Evolutionary conservation across 2,888 invertebrate genomes (phyloP), one percentile per base, ranked within the genome.

Genomic region (Drosophila yooni): DNA sequence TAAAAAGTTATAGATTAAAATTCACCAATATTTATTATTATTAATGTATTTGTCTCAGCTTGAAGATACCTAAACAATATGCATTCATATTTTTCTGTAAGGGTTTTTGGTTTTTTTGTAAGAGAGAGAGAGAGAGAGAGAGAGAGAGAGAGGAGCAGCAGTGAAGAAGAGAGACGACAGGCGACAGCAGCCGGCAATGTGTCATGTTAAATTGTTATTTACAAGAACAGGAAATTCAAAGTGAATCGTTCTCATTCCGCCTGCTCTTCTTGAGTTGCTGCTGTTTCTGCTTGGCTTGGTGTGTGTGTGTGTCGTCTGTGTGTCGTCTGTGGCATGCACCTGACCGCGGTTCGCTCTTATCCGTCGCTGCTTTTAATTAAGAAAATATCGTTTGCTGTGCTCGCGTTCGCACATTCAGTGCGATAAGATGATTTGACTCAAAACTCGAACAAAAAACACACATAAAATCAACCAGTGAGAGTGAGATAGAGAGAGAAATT

Each of bases 151-250:
- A 3, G 21, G 13, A 13, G 43, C 2, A 3, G 43, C 13, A 13
- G 43, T 10, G 57, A 10, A 10, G 21, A 10, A 3, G 11, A 31
- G 40, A 40, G 56, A n/a, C 56, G 63, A 2, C 8, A 10, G 33
- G 59, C 63, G 56, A 69, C 68, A 74, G 73, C 79, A 77, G 84
- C 70, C 74, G 74, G 62, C 73, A 83, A 82, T 70, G 78, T 90
- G 90, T 90, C 89, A 82, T 84, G 82, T 87, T 88, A 74, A 83
- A 88, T 88, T 88, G 90, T 87, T 88, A 89, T 88, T 90, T 83
- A 88, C 88, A 88, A 88, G 89, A 87, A 89, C 83, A 86, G 89
- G 83, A 90, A 90, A 90, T 78, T 82, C 85, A 88, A 75, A 78
- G 71, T 75, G 81, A 79, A 62, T 71, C 63, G 72, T 68, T 57